Evolutionary conservation across 2,888 invertebrate species (phyloP), one percentile per base, ranked within the genome.

Genomic region (Aphidoletes aphidimyza): DNA sequence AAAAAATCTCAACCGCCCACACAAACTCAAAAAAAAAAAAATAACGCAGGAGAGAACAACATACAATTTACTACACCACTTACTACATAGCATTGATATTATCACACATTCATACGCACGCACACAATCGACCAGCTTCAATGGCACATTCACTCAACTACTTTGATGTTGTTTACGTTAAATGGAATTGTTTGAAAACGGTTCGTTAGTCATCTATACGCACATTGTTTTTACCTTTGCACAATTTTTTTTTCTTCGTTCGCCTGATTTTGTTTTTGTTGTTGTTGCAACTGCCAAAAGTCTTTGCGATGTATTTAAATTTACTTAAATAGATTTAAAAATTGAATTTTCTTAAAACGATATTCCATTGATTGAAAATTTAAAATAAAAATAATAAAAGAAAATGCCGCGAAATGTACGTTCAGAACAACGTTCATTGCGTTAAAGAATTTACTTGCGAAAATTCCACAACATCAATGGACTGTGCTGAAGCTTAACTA

Each of bases 401-500:
- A n/a, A n/a, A n/a, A n/a, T n/a, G n/a, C n/a, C n/a, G n/a, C n/a
- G n/a, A n/a, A n/a, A n/a, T 26, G 8, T 22, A 54, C 22, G n/a
- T 26, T 3, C 26, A 30, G 9, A 14, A 69, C 30, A 30, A 81
- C n/a, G n/a, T 81, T 37, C 81, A 81, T 81, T 37, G 36, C 81
- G 81, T 81, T 36, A 81, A 37, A 81, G 37, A 81, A 81, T 81
- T 81, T n/a, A 81, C 6, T 19, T 3, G 37, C 30, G 14, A 81
- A 81, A 81, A 81, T 81, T 81, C 81, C 81, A 81, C 19, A 81
- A 81, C 81, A 81, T 37, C 81, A 81, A 81, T 69, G 69, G 69
- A 69, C 30, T 22, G 54, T 69, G 69, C 69, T 69, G 69, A 69
- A 34, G 30, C 30, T 30, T 11, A 3, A 69, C 69, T 69, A 1